Evolutionary conservation across 2,797 vertebrate genomes (phyloP).

Genomic region (Potorous gilbertii): DNA sequence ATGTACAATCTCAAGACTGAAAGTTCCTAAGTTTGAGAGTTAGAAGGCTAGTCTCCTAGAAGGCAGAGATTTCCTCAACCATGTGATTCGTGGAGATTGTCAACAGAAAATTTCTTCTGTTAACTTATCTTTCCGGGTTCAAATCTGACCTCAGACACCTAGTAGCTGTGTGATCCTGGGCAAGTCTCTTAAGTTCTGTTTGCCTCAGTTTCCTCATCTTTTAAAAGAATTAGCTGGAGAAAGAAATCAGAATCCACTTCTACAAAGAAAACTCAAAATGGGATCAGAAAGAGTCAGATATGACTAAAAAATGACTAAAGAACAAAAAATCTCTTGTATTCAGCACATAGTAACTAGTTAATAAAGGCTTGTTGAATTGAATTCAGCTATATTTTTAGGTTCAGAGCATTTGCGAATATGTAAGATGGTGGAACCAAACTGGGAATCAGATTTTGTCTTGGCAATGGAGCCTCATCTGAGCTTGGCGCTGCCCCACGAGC

Average conservation of each 20-base stretch:
- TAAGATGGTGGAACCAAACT: neutral
- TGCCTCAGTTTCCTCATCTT: neutral
- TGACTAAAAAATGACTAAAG: neutral
- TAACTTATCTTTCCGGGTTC: neutral
- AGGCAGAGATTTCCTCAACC: neutral
- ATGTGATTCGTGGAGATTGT: neutral
- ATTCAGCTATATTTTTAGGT: neutral
- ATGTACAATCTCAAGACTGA: neutral
- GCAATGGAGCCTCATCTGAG: neutral
- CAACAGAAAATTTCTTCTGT: neutral
- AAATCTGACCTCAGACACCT: neutral
- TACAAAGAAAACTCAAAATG: neutral
- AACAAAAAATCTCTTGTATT: neutral
- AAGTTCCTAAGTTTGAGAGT: neutral
- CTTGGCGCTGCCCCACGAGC: conserved; percentile 52
- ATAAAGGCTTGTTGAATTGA: neutral
- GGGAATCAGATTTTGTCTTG: neutral
- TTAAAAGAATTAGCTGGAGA: neutral
- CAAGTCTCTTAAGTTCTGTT: neutral
- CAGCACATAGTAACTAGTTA: neutral
- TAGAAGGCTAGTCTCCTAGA: neutral
- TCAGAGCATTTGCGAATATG: neutral
- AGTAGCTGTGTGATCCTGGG: neutral
- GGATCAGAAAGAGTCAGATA: neutral
- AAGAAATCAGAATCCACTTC: neutral